Conservation (phyloP, 2,797 vertebrate species). For the Danionella dracula region DNA sequence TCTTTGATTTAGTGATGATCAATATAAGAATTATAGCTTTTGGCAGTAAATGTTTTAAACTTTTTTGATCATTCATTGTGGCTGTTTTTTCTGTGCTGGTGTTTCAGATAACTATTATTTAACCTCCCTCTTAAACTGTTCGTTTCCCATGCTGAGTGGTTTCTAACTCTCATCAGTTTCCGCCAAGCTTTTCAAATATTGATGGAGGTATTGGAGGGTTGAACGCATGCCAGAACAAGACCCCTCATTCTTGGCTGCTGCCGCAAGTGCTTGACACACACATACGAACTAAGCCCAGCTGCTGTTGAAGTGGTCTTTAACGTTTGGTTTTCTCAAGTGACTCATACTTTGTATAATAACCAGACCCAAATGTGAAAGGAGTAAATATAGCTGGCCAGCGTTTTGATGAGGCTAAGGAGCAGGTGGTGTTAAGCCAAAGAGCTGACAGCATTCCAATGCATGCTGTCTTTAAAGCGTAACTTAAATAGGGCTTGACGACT, state of each 20-base stretch:
- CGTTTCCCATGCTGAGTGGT: conserved; percentile 73
- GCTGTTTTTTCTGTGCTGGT: conserved; percentile 67
- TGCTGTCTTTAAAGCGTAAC: conserved; percentile 45
- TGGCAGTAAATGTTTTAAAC: conserved; percentile 50
- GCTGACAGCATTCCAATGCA: conserved; percentile 51
- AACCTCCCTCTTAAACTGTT: conserved; percentile 76
- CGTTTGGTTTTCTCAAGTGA: conserved; percentile 59
- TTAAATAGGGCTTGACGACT: conserved; percentile 49
- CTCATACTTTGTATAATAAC: conserved; percentile 58
- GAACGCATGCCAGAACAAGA: conserved; percentile 66
- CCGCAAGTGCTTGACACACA: conserved; percentile 12
- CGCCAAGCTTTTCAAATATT: conserved; percentile 72
- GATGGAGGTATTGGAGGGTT: conserved; percentile 72
- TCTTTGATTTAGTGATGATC: conserved; percentile 55
- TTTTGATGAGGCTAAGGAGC: conserved; percentile 55
- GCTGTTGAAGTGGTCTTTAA: conserved; percentile 52
- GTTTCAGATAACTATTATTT: conserved; percentile 76
- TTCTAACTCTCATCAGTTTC: conserved; percentile 74
- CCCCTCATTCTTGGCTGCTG: conserved; percentile 57
- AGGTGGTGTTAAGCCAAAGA: conserved; percentile 59
- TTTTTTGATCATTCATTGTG: conserved; percentile 71
- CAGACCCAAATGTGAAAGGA: conserved; percentile 51
- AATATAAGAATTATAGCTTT: conserved; percentile 58
- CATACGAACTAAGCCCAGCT: conserved; percentile 37
- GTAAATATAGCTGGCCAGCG: conserved; percentile 48